Evolutionary conservation across 2,888 invertebrate genomes (phyloP).

Genomic region (Drosophila flavopinicola): DNA sequence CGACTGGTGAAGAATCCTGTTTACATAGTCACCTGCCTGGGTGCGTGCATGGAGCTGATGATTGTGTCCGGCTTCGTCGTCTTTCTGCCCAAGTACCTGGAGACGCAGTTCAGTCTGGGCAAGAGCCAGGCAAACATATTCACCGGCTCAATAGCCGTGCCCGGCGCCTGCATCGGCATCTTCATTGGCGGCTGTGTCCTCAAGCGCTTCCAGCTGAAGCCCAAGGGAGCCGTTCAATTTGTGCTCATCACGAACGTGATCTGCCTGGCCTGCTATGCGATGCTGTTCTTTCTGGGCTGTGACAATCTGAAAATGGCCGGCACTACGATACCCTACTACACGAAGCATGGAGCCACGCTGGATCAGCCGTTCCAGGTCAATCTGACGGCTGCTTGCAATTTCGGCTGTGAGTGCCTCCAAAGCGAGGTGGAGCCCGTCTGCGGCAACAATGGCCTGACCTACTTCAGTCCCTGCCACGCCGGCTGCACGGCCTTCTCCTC

Average conservation of each 20-base stretch:
- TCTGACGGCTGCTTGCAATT: conserved; percentile 96
- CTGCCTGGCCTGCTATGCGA: conserved; percentile 93
- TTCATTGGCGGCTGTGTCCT: conserved; percentile 96
- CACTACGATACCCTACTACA: conserved; percentile 95
- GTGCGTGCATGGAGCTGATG: conserved; percentile 97
- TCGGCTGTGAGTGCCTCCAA: conserved; percentile 95
- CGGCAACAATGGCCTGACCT: conserved; percentile 96
- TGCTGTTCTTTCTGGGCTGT: conserved; percentile 96
- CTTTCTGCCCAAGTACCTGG: conserved; percentile 97
- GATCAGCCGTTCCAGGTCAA: conserved; percentile 96
- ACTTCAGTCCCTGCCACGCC: conserved; percentile 98
- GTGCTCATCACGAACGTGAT: conserved; percentile 94
- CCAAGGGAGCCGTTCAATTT: conserved; percentile 96
- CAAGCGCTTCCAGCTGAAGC: conserved; percentile 94
- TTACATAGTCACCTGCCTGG: conserved; percentile 95
- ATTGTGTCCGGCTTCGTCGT: conserved; percentile 98
- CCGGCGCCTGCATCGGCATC: conserved; percentile 97
- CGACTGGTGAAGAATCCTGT: conserved; percentile 95
- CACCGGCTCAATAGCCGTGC: conserved; percentile 96
- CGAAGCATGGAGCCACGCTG: conserved; percentile 83
- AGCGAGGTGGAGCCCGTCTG: conserved; percentile 97
- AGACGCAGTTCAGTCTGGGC: conserved; percentile 96
- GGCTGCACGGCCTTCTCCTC: conserved; percentile 94
- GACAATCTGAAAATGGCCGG: conserved; percentile 98
- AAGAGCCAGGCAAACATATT: conserved; percentile 97